Evolutionary conservation across 1,140 invertebrate genomes (phyloP), one percentile per base, ranked within the genome.

Genomic region (Bombus pyrosoma): DNA sequence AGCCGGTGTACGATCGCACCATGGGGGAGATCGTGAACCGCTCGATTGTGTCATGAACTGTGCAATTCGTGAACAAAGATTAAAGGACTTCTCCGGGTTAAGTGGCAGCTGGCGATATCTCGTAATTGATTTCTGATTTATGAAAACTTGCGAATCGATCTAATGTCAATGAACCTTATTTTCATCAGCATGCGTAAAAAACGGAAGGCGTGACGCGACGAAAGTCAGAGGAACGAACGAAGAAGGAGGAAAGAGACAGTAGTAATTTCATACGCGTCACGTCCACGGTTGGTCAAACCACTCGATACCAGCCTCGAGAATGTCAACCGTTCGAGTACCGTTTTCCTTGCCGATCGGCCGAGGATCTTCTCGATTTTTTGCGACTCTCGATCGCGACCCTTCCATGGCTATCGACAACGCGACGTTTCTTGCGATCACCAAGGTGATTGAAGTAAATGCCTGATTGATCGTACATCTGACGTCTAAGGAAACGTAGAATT

Each of bases 261-360:
- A 84, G 86, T 88, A 92, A 90, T 89, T 91, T 91, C 89, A 92
- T 88, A 91, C 90, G 76, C 87, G 89, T 91, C 90, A 91, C 88
- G 86, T 91, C 72, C 89, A 89, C 80, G 90, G 74, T 89, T 86
- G 90, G 90, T 89, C 90, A 83, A 86, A 88, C 90, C 69, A 66
- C 82, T 91, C 89, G 90, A 85, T 88, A 91, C 91, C 85, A 83
- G 88, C 81, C 86, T 91, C 81, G 87, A 90, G 92, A 93, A 93
- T 93, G 92, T 92, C 92, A 93, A 91, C 92, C 68, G 84, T 71
- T 90, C 87, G 88, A 91, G 92, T 93, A 93, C 92, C 92, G 92
- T 93, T 93, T 87, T 79, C 85, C 72, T 88, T 89, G 59, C 76
- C 83, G 81, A 91, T 91, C 86, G 83, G 78, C 85, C 69, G 57